Conservation (phyloP, 2,888 invertebrate genomes). For the Dastarcus helophoroides region DNA sequence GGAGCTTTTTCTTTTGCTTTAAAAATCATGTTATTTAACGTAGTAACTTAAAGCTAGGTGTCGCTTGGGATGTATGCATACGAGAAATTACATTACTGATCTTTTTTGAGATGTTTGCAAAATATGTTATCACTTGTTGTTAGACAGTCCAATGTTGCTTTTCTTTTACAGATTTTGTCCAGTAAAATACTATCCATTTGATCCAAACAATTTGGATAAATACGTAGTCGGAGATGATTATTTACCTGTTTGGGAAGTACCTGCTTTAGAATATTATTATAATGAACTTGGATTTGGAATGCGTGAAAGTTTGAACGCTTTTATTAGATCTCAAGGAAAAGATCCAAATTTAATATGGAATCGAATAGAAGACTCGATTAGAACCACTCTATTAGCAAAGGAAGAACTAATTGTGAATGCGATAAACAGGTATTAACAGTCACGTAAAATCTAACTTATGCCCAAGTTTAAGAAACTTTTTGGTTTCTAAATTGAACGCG, state of each 20-base stretch:
- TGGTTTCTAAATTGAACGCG: too few species aligned
- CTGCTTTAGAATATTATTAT: slow-evolving; percentile 60
- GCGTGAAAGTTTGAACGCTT: slow-evolving; percentile 77
- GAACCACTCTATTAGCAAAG: slow-evolving; percentile 55
- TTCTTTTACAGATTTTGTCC: slow-evolving; percentile 65
- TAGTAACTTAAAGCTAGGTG: slow-evolving; percentile 4
- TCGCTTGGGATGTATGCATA: too few species aligned
- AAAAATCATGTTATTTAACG: slow-evolving; percentile 5
- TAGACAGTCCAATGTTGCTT: slow-evolving; percentile 1
- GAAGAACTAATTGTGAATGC: slow-evolving; percentile 57
- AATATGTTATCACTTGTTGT: too few species aligned
- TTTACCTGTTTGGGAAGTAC: slow-evolving; percentile 87
- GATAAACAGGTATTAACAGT: slow-evolving; percentile 34
- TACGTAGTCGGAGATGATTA: slow-evolving; percentile 94
- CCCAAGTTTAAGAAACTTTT: too few species aligned
- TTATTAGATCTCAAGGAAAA: slow-evolving; percentile 52
- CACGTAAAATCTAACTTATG: too few species aligned
- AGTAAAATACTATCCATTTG: slow-evolving; percentile 81
- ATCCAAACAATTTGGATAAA: slow-evolving; percentile 65
- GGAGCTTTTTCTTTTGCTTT: too few species aligned
- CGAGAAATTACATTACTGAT: too few species aligned
- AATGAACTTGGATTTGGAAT: slow-evolving; percentile 64
- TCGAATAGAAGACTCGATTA: slow-evolving; percentile 68
- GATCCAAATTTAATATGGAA: slow-evolving; percentile 67
- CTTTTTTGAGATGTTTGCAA: too few species aligned